Evolutionary conservation across 37 sponge, comb jelly and placozoan genomes (phyloP).

Genomic region (Hormiphora californensis): DNA sequence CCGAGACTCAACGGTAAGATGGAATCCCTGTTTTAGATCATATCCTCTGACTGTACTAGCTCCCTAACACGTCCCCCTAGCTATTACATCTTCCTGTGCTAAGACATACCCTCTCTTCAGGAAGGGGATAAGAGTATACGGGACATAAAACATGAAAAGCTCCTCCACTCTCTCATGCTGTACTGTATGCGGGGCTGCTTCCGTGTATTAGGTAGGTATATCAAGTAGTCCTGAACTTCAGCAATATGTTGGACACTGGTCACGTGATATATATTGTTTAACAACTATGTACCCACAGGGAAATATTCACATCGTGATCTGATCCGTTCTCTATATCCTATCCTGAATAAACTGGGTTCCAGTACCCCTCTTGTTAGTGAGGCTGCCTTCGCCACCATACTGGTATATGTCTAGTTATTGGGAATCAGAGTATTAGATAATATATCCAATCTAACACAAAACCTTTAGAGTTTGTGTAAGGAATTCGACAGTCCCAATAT

Average conservation of each 20-base stretch:
- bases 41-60: too few species aligned
- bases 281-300: too few species aligned
- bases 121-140: not conserved
- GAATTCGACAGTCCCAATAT: constrained; percentile 50
- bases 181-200: constrained; percentile 53
- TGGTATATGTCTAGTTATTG: not conserved
- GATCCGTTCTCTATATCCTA: constrained; percentile 7
- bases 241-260: too few species aligned
- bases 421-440: not conserved
- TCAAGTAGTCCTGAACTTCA: too few species aligned
- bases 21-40: too few species aligned
- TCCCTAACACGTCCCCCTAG: too few species aligned
- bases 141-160: constrained; percentile 36
- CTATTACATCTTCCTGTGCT: not conserved
- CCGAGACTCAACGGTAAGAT: not conserved
- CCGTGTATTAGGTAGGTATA: constrained; percentile 20
- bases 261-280: too few species aligned
- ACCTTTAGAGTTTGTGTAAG: not conserved
- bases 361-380: constrained; percentile 28
- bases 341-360: constrained; percentile 40
- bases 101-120: not conserved
- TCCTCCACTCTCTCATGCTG: constrained; percentile 31
- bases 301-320: constrained; percentile 44
- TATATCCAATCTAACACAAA: not conserved
- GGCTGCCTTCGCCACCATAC: constrained; percentile 30